Conservation (phyloP, 92 coral and sea anemone genomes). For the Porites cylindrica region DNA sequence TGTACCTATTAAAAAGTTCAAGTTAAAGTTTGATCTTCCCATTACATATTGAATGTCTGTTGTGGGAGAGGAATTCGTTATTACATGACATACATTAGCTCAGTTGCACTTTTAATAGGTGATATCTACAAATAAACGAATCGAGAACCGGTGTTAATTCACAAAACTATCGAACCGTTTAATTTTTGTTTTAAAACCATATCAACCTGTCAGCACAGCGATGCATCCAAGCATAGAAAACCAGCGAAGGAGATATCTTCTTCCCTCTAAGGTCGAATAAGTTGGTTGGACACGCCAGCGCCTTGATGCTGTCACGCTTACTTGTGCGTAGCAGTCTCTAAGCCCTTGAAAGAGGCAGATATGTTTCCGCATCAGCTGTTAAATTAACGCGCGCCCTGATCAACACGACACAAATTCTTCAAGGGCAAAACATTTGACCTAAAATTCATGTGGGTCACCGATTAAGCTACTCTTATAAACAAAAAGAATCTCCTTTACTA, state of each 20-base stretch:
- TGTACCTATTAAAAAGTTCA: too few relatives aligned
- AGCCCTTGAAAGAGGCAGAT: slow-evolving; percentile 21
- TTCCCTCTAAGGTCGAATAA: not conserved
- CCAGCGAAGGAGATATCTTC: not conserved
- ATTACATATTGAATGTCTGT: too few relatives aligned
- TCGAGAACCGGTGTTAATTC: too few relatives aligned
- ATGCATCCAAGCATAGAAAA: not conserved
- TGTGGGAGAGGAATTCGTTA: too few relatives aligned
- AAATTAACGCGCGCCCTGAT: slow-evolving; percentile 9
- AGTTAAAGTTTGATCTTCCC: too few relatives aligned
- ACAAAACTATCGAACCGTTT: not conserved
- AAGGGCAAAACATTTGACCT: not conserved
- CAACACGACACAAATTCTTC: slow-evolving; percentile 3
- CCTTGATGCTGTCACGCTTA: not conserved
- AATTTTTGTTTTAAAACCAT: not conserved
- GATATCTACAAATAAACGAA: too few relatives aligned
- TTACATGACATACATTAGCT: too few relatives aligned
- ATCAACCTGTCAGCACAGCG: not conserved
- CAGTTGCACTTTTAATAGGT: too few relatives aligned
- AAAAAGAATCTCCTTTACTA: not conserved
- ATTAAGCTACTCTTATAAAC: not conserved
- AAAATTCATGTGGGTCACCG: slow-evolving; percentile 28
- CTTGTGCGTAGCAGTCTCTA: slow-evolving; percentile 12
- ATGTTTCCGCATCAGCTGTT: not conserved
- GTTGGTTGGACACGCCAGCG: not conserved